Conservation (phyloP, 2,888 invertebrate genomes). For the Athalia circularis region DNA sequence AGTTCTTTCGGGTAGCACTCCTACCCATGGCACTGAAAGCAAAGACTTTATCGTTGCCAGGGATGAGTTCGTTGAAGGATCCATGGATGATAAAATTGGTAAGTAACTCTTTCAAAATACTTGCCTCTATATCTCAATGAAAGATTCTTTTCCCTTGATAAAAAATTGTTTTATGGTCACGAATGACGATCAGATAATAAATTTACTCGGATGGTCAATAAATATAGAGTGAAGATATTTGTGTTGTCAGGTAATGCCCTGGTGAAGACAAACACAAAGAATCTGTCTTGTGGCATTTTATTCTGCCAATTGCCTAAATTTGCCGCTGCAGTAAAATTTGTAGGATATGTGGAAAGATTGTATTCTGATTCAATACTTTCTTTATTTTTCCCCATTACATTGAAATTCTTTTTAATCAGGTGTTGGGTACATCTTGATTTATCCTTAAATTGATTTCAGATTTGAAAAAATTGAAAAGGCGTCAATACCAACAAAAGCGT, state of each 20-base stretch:
- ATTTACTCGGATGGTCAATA: too few relatives aligned
- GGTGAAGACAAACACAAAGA: too few relatives aligned
- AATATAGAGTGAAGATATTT: too few relatives aligned
- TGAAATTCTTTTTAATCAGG: background rate
- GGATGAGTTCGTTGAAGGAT: constrained; percentile 71
- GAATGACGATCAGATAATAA: too few relatives aligned
- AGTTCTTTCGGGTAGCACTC: constrained; percentile 69
- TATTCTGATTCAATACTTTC: too few relatives aligned
- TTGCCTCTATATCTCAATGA: too few relatives aligned
- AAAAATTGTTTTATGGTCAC: too few relatives aligned
- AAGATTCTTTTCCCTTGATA: too few relatives aligned
- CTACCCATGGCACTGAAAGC: constrained; percentile 71
- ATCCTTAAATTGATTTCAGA: constrained; percentile 65
- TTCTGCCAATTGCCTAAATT: background rate
- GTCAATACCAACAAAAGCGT: constrained; percentile 89
- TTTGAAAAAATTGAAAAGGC: constrained; percentile 82
- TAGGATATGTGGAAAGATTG: too few relatives aligned
- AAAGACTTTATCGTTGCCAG: constrained; percentile 74
- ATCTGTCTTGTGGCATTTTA: too few relatives aligned
- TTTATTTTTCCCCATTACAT: background rate
- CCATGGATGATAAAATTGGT: constrained; percentile 73
- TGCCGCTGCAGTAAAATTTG: background rate
- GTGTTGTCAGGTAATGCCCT: too few relatives aligned
- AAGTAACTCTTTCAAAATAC: constrained; percentile 34
- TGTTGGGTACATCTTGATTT: constrained; percentile 50